These are phyloP conservation scores for Colletes latitarsis DNA, from an alignment of 1,140 invertebrate species.

Conservation along the genomic window DNA sequence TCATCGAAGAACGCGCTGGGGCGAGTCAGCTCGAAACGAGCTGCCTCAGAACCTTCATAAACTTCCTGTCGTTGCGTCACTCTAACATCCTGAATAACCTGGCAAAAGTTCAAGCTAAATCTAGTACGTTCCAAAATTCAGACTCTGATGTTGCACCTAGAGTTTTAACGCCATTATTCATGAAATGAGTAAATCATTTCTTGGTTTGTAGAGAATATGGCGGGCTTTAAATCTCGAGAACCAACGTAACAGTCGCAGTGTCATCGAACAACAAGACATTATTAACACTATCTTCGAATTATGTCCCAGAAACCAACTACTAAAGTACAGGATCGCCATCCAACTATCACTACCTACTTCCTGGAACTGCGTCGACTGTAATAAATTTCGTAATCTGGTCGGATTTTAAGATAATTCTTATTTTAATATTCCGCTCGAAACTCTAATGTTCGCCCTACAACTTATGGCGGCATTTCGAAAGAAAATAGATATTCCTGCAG, in stretches of 20 bases:
- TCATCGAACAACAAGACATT: background rate
- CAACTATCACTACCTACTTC: background rate
- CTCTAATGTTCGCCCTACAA: no score
- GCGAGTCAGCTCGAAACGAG: background rate
- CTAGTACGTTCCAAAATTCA: background rate
- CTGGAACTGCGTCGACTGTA: no score
- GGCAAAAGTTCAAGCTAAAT: conserved; percentile 25
- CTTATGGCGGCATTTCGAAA: no score
- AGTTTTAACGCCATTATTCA: background rate
- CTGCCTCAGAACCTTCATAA: background rate
- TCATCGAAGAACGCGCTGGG: no score
- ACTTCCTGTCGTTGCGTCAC: background rate
- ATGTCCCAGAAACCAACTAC: no score
- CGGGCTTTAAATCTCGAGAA: background rate
- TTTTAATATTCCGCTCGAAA: no score
- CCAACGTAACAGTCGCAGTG: background rate
- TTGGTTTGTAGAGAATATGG: background rate
- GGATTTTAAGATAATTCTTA: no score
- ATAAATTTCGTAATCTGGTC: no score
- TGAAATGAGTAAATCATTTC: background rate
- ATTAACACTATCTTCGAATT: background rate
- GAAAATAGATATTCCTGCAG: no score
- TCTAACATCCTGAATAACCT: conserved; percentile 6
- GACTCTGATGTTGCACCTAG: background rate
- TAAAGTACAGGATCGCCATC: no score